Base-by-base conservation (phyloP, 2,797 vertebrate genomes). In the Thalassophryne amazonica region DNA sequence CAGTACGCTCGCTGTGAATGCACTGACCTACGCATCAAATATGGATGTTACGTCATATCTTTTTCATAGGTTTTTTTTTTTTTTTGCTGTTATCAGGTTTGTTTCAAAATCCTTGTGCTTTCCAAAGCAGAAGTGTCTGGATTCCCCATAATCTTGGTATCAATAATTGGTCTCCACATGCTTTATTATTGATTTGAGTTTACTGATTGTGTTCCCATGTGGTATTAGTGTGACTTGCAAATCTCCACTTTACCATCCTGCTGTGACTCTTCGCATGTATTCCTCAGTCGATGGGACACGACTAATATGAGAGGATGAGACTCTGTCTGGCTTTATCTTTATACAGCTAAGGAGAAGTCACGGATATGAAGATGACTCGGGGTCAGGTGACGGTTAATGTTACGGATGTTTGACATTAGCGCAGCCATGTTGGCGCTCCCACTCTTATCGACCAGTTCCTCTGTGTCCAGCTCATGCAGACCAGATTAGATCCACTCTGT, bases 41-140 rank as follows among this genome's bases (percentile, higher is more conserved):
- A 90, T 89, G 55, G 55, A 89, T 86, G 84, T 38, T 51, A 60
- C 51, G 72, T 86, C 75, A 81, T 90, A 60, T 69, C 56, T 85
- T 75, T 86, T 89, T 90, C 49, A 88, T 84, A 21, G 63, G 76
- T 73, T 52, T 25, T 57, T 24, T 42, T 74, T 66, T 73, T 55
- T 22, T 39, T 15, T 37, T 6, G 15, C 23, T 4, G 1, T 32
- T 34, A 11, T 17, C 17, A 8, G 2, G 46, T 10, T 3, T 12
- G 40, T 31, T 40, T 40, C 4, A 2, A 40, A 38, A 16, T 45
- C 27, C 7, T 18, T 8, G 50, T 7, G 7, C 11, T 23, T 65
- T 33, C 27, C 39, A 20, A 27, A 41, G 62, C 67, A 57, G 50
- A 22, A 3, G 30, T 10, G 27, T 36, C 66, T 52, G 48, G 2